Evolutionary conservation across 1,140 invertebrate species (phyloP), one percentile per base, ranked within the genome.

Genomic region (Pseudomyrmex cubaensis): DNA sequence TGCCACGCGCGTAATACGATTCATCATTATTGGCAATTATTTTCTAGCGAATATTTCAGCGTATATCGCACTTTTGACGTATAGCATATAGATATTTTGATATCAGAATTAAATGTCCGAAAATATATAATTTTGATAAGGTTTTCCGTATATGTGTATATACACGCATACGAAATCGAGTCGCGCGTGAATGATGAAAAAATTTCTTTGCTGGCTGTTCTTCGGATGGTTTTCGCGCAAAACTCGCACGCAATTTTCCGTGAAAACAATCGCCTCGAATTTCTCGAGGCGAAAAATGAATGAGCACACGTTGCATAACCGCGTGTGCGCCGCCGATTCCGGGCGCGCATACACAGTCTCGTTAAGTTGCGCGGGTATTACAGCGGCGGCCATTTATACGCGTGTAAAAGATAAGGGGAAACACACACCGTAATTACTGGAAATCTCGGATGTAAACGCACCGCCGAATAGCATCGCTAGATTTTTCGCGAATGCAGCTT

Each of bases 401-500:
- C 9, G 9, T 61, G 46, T 80, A 80, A 61, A 80, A 59, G 35
- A 80, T 80, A 72, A 72, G 66, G 12, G 22, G 20, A 59, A 35
- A 35, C 35, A 7, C 35, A 48, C 76, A 48, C 46, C n/a, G 22
- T 80, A 80, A 80, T 80, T 80, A 80, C 15, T 44, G 12, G 50
- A 61, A 80, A 70, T 59, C 76, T 70, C 20, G 54, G 12, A 80
- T 50, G 25, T 20, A 67, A 64, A 67, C 17, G 17, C 35, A 7
- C 35, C 35, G 5, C 25, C 25, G 52, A 77, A 67, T 54, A 17
- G 48, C 25, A 20, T 13, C 48, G 1, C 13, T 17, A 59, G 66
- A 80, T 80, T 80, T 59, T 70, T 59, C 44, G 59, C 15, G 20
- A 70, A 48, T 70, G 66, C 20, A 78, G 44, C 63, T 80, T 35